Evolutionary conservation across 1,140 invertebrate genomes (phyloP).

Genomic region (Drosophila ogumai): DNA sequence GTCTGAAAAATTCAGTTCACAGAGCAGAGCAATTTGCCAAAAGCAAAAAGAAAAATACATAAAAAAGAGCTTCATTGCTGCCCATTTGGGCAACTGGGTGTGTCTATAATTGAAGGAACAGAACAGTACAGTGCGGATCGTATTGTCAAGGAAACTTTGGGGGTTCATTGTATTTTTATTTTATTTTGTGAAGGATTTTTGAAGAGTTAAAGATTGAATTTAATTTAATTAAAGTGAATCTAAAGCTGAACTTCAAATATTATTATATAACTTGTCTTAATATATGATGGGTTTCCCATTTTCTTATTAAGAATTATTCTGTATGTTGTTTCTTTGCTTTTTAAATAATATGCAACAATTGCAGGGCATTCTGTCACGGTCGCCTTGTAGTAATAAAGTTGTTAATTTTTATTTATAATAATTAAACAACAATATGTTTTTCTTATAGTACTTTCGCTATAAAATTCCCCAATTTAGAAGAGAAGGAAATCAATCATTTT

Average conservation of each 20-base stretch:
- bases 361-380: neutral
- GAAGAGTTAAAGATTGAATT: too few species aligned
- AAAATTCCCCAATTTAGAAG: neutral
- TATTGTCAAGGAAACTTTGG: neutral
- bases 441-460: too few species aligned
- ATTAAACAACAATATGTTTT: too few species aligned
- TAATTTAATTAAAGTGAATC: too few species aligned
- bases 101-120: constrained; percentile 22
- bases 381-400: too few species aligned
- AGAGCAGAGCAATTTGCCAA: constrained; percentile 38
- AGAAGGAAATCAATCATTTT: constrained; percentile 32
- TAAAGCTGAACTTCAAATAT: too few species aligned
- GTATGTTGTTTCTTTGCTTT: neutral
- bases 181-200: neutral
- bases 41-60: constrained; percentile 8
- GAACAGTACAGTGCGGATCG: constrained; percentile 1
- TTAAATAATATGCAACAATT: neutral
- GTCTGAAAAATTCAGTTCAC: constrained; percentile 45
- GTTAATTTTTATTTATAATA: too few species aligned
- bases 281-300: too few species aligned
- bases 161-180: neutral
- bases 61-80: constrained; percentile 39
- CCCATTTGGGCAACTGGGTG: constrained; percentile 38
- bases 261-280: too few species aligned
- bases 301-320: neutral